Conservation (phyloP, 2,113 vertebrate species). For the Pelecanus crispus region DNA sequence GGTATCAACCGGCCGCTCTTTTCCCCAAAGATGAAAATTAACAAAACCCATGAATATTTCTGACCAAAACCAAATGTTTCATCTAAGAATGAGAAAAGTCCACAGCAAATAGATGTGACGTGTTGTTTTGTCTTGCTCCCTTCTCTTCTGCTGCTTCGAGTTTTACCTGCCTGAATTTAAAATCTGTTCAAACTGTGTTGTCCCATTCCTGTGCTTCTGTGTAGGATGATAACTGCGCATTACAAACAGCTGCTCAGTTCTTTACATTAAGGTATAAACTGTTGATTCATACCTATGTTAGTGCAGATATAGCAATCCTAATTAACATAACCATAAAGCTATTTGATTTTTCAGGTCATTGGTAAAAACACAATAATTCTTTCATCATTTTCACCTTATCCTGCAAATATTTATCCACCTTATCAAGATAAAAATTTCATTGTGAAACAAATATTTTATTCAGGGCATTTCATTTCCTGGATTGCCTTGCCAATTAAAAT, state of each 20-base stretch:
- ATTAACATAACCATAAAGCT: not conserved
- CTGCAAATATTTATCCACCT: not conserved
- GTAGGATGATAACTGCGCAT: not conserved
- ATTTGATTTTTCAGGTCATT: not conserved
- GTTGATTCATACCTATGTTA: not conserved
- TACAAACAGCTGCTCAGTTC: not conserved
- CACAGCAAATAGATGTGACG: not conserved
- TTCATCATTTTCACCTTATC: not conserved
- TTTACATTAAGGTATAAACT: not conserved
- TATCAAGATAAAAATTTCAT: not conserved
- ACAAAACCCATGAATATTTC: not conserved
- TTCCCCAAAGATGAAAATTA: not conserved
- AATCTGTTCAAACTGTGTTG: not conserved
- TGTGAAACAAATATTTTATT: not conserved
- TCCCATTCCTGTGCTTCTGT: not conserved
- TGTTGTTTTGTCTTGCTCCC: not conserved
- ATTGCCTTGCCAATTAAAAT: not conserved
- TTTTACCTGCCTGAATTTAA: not conserved
- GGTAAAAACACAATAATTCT: not conserved
- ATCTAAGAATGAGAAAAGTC: not conserved
- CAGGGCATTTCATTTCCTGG: not conserved
- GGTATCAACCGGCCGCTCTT: not conserved
- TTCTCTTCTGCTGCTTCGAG: not conserved
- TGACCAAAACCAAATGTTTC: not conserved
- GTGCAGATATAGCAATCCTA: not conserved